These are phyloP conservation scores for Conops quadrifasciatus DNA, from an alignment of 2,888 invertebrate species.

Conservation along the genomic window DNA sequence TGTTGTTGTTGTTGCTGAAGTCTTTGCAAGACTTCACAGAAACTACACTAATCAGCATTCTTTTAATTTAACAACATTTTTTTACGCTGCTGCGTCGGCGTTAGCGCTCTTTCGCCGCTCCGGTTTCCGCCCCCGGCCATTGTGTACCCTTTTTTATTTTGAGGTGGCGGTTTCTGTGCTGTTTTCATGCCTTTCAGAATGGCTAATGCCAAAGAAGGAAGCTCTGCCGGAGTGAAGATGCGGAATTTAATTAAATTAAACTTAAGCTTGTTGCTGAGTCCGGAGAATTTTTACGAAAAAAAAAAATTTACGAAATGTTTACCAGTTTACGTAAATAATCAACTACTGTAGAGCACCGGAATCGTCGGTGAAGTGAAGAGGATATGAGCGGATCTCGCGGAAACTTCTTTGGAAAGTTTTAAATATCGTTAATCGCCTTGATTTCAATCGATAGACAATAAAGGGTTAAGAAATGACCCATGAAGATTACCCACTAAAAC, in stretches of 20 bases:
- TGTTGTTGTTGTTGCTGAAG: neutral
- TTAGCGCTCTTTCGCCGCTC: neutral
- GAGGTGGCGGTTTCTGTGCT: slow-evolving; percentile 40
- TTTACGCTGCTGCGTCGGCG: slow-evolving; percentile 14
- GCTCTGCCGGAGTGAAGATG: slow-evolving; percentile 43
- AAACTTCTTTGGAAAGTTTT: too few relatives aligned
- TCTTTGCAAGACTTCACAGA: slow-evolving; percentile 12
- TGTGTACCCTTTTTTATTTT: slow-evolving; percentile 43
- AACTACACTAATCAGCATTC: slow-evolving; percentile 47
- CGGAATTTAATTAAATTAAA: slow-evolving; percentile 49
- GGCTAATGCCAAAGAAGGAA: slow-evolving; percentile 36
- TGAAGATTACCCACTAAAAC: too few relatives aligned
- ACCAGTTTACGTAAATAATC: too few relatives aligned
- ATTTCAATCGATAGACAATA: neutral
- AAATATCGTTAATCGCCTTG: neutral
- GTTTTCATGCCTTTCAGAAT: slow-evolving; percentile 27
- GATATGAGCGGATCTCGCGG: neutral
- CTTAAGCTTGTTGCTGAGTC: slow-evolving; percentile 6
- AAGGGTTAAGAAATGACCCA: too few relatives aligned
- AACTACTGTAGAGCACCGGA: too few relatives aligned
- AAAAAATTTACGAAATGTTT: neutral
- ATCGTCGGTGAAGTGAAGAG: neutral
- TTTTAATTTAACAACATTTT: slow-evolving; percentile 37
- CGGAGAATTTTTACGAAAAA: slow-evolving; percentile 3
- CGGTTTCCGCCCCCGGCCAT: neutral